phyloP scores from a whole-genome alignment of 2,888 invertebrate genomes.

The Diachrysia chrysitis region DNA sequence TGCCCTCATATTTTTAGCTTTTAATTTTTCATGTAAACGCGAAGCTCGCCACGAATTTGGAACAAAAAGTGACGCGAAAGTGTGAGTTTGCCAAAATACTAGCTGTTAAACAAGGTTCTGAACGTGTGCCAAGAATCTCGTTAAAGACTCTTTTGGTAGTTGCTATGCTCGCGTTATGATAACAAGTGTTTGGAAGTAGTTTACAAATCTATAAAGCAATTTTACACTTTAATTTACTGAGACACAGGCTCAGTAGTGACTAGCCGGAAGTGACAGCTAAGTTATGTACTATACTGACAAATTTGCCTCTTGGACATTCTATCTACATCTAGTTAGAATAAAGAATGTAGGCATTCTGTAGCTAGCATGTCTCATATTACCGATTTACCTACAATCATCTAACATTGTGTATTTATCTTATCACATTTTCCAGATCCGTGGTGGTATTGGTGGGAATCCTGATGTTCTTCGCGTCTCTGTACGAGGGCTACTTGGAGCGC shows the following conservation, averaged over 20 bases:
- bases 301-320: not conserved
- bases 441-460: conserved; percentile 84
- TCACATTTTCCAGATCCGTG: conserved; percentile 81
- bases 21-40: conserved; percentile 22
- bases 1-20: conserved; percentile 6
- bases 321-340: not conserved
- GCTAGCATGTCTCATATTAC: no score
- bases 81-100: conserved; percentile 37
- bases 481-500: conserved; percentile 89
- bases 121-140: conserved; percentile 52
- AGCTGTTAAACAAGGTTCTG: conserved; percentile 41
- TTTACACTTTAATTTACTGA: conserved; percentile 12
- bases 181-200: conserved; percentile 50
- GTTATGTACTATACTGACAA: not conserved
- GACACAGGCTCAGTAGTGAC: not conserved
- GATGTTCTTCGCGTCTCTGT: conserved; percentile 90
- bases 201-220: conserved; percentile 34
- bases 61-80: conserved; percentile 15
- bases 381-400: no score
- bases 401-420: no score
- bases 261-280: not conserved
- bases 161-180: conserved; percentile 28
- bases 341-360: no score
- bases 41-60: conserved; percentile 5
- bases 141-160: conserved; percentile 28